These are phyloP conservation scores for Capra hircus DNA, from an alignment of 2,113 vertebrate genomes.

Conservation along the genomic window DNA sequence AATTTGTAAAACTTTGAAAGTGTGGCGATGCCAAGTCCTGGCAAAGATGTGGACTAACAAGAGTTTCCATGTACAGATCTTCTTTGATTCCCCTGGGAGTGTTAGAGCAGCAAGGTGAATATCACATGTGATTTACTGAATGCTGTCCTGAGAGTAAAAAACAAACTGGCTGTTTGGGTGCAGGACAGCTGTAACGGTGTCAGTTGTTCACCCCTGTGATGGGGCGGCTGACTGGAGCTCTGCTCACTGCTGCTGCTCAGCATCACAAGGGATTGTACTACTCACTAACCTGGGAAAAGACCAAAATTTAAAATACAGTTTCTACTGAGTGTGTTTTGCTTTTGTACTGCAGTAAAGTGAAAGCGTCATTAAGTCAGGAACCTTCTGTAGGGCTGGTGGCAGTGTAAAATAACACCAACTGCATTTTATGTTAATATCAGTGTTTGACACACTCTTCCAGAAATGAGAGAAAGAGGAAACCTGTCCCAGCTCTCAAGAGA, in stretches of 20 bases:
- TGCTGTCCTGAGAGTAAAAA: background rate
- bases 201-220: background rate
- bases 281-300: background rate
- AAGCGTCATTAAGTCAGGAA: background rate
- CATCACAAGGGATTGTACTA: background rate
- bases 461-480: background rate
- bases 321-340: background rate
- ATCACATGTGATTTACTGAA: background rate
- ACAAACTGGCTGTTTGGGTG: background rate
- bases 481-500: background rate
- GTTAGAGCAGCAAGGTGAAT: background rate
- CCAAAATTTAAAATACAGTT: background rate
- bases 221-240: background rate
- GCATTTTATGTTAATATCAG: background rate
- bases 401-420: background rate
- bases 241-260: background rate
- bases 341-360: background rate
- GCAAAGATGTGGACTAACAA: background rate
- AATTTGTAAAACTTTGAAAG: background rate
- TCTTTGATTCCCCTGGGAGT: background rate
- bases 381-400: background rate
- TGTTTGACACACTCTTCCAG: background rate
- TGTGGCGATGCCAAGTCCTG: fast-evolving
- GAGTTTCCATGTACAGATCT: background rate
- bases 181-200: background rate